Conservation (phyloP, 2,797 vertebrate species). For the Enteromius trimaculatus region DNA sequence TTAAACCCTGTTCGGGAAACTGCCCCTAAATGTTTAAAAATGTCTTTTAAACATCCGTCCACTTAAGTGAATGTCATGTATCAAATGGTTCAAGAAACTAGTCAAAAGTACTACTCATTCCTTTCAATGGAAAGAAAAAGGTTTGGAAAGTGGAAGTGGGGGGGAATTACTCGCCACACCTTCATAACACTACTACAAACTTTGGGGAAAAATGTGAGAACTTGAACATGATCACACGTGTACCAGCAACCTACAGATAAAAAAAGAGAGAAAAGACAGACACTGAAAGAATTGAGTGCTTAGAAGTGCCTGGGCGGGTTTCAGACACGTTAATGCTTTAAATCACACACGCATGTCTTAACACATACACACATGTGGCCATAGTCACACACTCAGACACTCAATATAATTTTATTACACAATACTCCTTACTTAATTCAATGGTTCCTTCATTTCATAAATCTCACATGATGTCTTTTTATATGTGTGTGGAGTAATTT, state of each 20-base stretch:
- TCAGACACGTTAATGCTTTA: constrained; percentile 19
- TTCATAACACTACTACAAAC: background rate
- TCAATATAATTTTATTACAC: too few relatives aligned
- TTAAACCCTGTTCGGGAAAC: too few relatives aligned
- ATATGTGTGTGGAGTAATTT: background rate
- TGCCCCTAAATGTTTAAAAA: background rate
- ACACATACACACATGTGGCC: constrained; percentile 4
- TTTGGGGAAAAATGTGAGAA: background rate
- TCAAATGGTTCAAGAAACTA: background rate
- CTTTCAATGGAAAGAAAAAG: background rate
- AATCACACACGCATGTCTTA: constrained; percentile 28
- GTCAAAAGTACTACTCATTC: background rate
- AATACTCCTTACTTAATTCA: background rate
- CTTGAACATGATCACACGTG: constrained; percentile 3
- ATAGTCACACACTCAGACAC: background rate
- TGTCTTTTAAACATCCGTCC: background rate
- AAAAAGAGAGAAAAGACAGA: background rate
- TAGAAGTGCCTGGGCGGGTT: constrained; percentile 14
- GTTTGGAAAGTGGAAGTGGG: background rate
- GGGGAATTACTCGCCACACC: background rate
- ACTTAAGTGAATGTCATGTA: background rate
- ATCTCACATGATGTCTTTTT: constrained; percentile 4
- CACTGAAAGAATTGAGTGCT: background rate
- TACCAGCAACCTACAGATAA: background rate
- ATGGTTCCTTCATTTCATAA: background rate